Percentiles rank a stretch among this genome's conserved stretches.
Conservation (phyloP, 2,113 vertebrate genomes). For the Phasianus colchicus region DNA sequence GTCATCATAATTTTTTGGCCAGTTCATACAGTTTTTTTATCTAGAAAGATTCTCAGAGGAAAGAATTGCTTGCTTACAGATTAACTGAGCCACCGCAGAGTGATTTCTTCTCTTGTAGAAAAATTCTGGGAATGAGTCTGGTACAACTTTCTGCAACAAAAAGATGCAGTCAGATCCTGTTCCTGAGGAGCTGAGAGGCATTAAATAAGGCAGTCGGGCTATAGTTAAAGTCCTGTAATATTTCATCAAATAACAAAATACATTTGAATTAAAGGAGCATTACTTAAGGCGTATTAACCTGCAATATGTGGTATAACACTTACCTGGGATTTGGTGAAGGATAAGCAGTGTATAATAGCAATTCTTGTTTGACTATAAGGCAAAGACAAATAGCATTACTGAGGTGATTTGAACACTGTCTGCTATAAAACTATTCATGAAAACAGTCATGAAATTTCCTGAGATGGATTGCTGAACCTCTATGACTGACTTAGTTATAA, state of each 20-base stretch:
- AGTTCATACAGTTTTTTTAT: neutral
- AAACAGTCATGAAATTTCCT: neutral
- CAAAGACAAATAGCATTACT: neutral
- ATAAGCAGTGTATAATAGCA: neutral
- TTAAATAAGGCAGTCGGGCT: neutral
- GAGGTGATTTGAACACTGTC: neutral
- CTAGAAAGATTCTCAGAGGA: neutral
- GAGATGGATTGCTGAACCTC: neutral
- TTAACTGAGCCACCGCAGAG: neutral
- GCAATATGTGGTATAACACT: neutral
- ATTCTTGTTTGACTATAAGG: neutral
- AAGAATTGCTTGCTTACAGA: fast-evolving
- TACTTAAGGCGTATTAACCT: neutral
- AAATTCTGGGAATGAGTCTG: neutral
- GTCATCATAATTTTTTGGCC: neutral
- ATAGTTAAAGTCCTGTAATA: neutral
- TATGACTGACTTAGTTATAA: neutral
- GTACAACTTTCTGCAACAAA: neutral
- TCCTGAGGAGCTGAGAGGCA: neutral
- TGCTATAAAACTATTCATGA: neutral
- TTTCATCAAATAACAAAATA: neutral
- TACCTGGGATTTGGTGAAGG: neutral
- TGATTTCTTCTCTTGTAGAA: neutral
- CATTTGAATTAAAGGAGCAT: neutral
- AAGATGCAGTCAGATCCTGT: neutral